Conservation (phyloP, 2,797 vertebrate species). For the Lithobates pipiens region DNA sequence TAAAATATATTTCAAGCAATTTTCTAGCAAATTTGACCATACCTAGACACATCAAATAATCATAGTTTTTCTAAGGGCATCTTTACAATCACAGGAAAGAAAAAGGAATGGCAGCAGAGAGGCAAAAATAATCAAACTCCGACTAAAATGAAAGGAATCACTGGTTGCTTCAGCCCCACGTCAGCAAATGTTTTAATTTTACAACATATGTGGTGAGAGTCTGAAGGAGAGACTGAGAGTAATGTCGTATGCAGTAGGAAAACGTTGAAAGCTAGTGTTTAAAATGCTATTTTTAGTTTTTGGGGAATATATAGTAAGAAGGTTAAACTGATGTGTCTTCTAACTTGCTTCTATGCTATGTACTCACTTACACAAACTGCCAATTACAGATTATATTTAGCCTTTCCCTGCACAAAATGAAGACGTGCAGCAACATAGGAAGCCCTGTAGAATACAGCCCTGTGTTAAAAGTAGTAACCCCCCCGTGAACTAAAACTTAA, state of each 20-base stretch:
- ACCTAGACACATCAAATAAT: neutral
- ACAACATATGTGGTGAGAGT: neutral
- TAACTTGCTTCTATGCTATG: slow-evolving; percentile 16
- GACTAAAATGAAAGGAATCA: neutral
- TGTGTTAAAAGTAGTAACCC: slow-evolving; percentile 41
- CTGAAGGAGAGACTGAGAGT: neutral
- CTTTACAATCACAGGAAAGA: neutral
- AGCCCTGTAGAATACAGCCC: slow-evolving; percentile 5
- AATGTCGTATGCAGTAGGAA: neutral
- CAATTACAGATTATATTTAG: slow-evolving; percentile 59
- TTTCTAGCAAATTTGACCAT: neutral
- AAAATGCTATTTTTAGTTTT: neutral
- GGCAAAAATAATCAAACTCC: neutral
- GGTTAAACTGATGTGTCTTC: neutral
- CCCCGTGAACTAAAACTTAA: slow-evolving; percentile 49
- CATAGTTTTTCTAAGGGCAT: neutral
- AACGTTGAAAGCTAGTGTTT: neutral
- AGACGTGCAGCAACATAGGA: slow-evolving; percentile 40
- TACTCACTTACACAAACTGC: slow-evolving; percentile 32
- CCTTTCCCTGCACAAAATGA: slow-evolving; percentile 45
- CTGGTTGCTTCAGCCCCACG: neutral
- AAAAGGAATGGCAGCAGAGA: neutral
- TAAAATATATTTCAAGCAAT: too few relatives aligned
- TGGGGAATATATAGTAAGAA: neutral
- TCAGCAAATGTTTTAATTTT: neutral